Evolutionary conservation across 2,797 vertebrate genomes (phyloP), one percentile per base, ranked within the genome.

Genomic region (Aeoliscus strigatus): DNA sequence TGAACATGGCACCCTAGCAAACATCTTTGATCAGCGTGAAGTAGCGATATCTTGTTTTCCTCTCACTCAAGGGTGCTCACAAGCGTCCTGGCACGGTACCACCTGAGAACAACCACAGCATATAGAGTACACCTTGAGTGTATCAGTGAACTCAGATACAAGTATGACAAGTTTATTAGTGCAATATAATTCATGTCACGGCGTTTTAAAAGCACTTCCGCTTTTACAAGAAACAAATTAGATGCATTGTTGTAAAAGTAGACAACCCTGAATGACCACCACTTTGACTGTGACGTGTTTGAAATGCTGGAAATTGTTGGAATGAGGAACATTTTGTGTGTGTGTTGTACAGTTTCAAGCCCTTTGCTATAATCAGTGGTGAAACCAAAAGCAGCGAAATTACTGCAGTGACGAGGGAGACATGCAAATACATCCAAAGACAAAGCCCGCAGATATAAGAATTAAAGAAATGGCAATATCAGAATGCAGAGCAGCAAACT

Each of bases 381-480:
- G 50, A 31, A 45, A 38, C 14, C 25, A 39, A 25, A n/a, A 43
- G 14, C 37, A 39, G 13, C n/a, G 28, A 37, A 45, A 44, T 39
- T 16, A 45, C 10, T 41, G 14, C 6, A 6, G 33, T 28, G 47
- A 45, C 1, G 3, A 27, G 10, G 15, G 9, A 35, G 1, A 39
- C 10, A 27, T 31, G 38, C 17, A 49, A 42, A 57, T 36, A 29
- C 11, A 34, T 29, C 5, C 29, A 41, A 36, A 52, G n/a, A 39
- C 23, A 55, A 68, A 51, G n/a, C 7, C 42, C 28, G 14, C 35
- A 44, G 26, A 40, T 36, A 9, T 13, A 47, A 28, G 51, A 49
- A n/a, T 4, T 1, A 29, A 8, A 18, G 23, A 25, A 38, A 42
- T 7, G 3, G 11, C 4, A 39, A 62, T 24, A 30, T 13, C 1